A percentile compares a stretch with the other conserved stretches of the same genome.
Conservation (phyloP, 2,113 vertebrate species). For the Takifugu bimaculatus region DNA sequence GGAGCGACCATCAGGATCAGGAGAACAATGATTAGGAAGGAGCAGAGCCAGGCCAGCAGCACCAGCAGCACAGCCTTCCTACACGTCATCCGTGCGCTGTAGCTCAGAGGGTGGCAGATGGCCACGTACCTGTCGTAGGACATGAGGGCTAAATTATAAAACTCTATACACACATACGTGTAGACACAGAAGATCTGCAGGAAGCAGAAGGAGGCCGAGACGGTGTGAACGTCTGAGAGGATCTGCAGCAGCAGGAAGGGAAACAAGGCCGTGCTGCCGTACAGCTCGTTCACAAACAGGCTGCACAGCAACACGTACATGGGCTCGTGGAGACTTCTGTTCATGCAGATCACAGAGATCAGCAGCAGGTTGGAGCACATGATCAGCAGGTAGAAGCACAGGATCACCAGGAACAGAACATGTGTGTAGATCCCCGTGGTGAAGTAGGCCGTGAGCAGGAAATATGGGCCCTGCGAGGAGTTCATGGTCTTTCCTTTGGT, state of each 20-base stretch:
- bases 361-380: background rate
- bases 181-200: constrained; percentile 21
- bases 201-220: constrained; percentile 21
- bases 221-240: constrained; percentile 21
- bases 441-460: too few species aligned
- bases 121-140: constrained; percentile 28
- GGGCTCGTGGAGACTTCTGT: constrained; percentile 51
- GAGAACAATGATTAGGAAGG: background rate
- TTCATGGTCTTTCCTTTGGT: too few species aligned
- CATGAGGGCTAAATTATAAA: constrained; percentile 17
- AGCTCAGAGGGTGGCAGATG: constrained; percentile 34
- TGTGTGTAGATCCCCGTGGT: background rate
- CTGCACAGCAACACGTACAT: constrained; percentile 60
- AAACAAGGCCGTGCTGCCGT: constrained; percentile 28
- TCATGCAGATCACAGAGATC: constrained; percentile 36
- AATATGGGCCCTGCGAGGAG: too few species aligned
- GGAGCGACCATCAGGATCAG: constrained; percentile 16
- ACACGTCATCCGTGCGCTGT: background rate
- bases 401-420: background rate
- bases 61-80: background rate
- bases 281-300: constrained; percentile 57
- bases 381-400: background rate
- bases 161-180: constrained; percentile 38
- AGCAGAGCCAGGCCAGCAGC: constrained; percentile 30
- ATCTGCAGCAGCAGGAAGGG: constrained; percentile 18